phyloP scores from a whole-genome alignment of 2,113 vertebrate genomes.

The Vimba vimba region DNA sequence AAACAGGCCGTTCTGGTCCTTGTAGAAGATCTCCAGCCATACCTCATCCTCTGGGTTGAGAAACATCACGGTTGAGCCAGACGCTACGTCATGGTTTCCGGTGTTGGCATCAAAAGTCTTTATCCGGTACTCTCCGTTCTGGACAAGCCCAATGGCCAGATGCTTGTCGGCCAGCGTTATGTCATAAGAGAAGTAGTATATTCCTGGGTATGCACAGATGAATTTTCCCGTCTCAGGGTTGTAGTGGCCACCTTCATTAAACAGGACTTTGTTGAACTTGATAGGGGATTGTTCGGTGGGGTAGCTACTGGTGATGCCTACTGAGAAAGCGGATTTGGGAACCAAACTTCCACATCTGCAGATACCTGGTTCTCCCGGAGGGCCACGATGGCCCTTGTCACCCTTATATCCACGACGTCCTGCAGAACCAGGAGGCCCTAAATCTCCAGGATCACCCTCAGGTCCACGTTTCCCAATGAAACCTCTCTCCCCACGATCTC shows the following conservation, averaged over 20 bases:
- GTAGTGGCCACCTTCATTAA: conserved; percentile 93
- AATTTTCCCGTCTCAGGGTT: conserved; percentile 93
- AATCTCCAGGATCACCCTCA: conserved; percentile 77
- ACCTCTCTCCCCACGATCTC: conserved; percentile 89
- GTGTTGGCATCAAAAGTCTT: conserved; percentile 98
- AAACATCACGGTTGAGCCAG: conserved; percentile 90
- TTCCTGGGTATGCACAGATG: conserved; percentile 91
- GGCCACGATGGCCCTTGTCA: conserved; percentile 84
- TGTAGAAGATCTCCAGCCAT: conserved; percentile 97
- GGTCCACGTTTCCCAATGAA: conserved; percentile 90
- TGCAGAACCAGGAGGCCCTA: conserved; percentile 78
- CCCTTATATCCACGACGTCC: conserved; percentile 85
- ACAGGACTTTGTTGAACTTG: conserved; percentile 94
- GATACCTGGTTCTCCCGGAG: conserved; percentile 80
- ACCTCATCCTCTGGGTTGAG: conserved; percentile 96
- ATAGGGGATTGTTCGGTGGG: conserved; percentile 89
- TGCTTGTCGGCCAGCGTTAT: conserved; percentile 98
- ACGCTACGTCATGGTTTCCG: conserved; percentile 95
- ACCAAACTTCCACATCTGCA: conserved; percentile 91
- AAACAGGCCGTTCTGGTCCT: conserved; percentile 95
- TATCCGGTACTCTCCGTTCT: conserved; percentile 92
- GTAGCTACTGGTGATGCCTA: conserved; percentile 96
- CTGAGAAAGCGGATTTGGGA: conserved; percentile 94
- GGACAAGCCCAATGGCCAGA: conserved; percentile 92
- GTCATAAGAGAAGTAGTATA: conserved; percentile 97